Evolutionary conservation across 2,888 invertebrate species (phyloP), one percentile per base, ranked within the genome.

Genomic region (Pollenia labialis): DNA sequence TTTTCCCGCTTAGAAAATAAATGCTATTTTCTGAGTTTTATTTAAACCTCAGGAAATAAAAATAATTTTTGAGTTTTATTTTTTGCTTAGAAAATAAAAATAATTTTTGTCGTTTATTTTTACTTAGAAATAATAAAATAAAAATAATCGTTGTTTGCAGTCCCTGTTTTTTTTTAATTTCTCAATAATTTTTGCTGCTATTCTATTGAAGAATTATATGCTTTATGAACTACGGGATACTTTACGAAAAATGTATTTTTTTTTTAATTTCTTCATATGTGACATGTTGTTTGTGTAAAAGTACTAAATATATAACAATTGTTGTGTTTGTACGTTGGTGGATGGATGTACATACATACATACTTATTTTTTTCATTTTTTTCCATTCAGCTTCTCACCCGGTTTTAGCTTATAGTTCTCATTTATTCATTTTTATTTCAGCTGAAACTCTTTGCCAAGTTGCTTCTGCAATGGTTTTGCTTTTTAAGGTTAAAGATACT

Each of bases 351-450:
- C 60, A 52, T 84, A 68, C 60, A 42, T 54, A 46, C 23, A 52
- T 62, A 40, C 75, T 66, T 74, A 62, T 54, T 52, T 23, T 77
- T 56, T 46, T 42, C 50, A 68, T 75, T 86, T 75, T 58, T 77
- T 81, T 79, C 75, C 71, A 77, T 80, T 81, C 77, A 56, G 58
- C 76, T 86, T 83, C 80, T 80, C 80, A 69, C 74, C 68, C 85
- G 68, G 48, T 72, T 81, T 50, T 46, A 48, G 8, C 12, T 69
- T 60, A 14, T 60, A 23, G n/a, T 66, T 60, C 44, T 76, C 46
- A 7, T 54, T 4, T n/a, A 42, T 60, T 64, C 69, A 52, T 18
- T 58, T 72, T 60, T 18, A 23, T 46, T 56, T 42, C 48, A 32
- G 11, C 46, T 44, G 10, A 80, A 79, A 69, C 81, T 76, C 64